Conservation (phyloP, 2,797 vertebrate genomes). For the Luscinia luscinia region DNA sequence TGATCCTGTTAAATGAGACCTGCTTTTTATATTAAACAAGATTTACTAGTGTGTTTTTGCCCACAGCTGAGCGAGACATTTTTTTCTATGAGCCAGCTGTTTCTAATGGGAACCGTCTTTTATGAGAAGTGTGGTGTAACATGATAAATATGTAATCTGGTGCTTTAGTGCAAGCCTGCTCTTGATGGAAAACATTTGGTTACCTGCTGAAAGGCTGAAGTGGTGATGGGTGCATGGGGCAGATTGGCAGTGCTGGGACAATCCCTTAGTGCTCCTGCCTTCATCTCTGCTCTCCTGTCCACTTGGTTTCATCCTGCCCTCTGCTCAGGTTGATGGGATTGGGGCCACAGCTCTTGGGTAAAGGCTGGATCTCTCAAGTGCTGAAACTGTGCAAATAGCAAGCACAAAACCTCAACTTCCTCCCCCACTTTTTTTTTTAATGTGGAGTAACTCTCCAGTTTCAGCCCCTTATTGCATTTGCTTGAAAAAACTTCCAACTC, state of each 20-base stretch:
- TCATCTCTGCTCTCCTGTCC: background rate
- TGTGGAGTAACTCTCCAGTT: background rate
- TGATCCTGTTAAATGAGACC: background rate
- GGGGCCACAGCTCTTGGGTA: background rate
- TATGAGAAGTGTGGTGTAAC: background rate
- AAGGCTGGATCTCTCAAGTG: background rate
- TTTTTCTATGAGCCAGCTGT: background rate
- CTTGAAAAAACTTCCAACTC: background rate
- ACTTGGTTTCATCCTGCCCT: fast-evolving
- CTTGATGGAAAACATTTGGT: background rate
- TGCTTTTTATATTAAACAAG: background rate
- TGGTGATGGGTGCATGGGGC: background rate
- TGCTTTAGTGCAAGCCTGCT: background rate
- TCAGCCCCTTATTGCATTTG: background rate
- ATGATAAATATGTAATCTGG: background rate
- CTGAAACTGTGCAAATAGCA: background rate
- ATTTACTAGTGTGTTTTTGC: background rate
- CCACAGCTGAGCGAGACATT: background rate
- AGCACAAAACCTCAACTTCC: background rate
- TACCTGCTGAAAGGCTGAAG: background rate
- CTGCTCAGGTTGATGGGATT: background rate
- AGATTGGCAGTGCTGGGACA: background rate
- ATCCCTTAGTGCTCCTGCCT: background rate
- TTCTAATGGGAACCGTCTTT: background rate
- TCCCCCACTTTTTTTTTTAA: fast-evolving